Evolutionary conservation across 2,113 vertebrate genomes (phyloP).

Genomic region (Hylia prasina): DNA sequence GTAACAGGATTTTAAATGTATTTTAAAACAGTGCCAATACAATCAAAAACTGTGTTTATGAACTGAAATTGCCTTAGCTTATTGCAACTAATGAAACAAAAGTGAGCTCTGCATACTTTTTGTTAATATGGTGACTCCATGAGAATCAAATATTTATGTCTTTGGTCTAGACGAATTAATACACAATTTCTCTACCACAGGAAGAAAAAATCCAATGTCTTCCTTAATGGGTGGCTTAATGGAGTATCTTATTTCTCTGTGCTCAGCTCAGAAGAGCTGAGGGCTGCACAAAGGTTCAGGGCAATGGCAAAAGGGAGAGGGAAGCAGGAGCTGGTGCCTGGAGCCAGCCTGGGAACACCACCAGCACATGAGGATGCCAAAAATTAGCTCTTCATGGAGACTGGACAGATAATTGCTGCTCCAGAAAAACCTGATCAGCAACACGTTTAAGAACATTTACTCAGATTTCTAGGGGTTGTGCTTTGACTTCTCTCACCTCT

Average conservation of each 20-base stretch:
- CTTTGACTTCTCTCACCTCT: not conserved
- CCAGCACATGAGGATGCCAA: not conserved
- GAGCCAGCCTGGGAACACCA: not conserved
- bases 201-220: not conserved
- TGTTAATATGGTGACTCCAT: not conserved
- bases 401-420: not conserved
- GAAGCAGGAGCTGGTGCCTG: not conserved
- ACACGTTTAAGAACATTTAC: not conserved
- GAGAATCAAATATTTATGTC: slow-evolving; percentile 46
- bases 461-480: not conserved
- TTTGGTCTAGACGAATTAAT: slow-evolving; percentile 1
- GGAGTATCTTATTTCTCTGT: not conserved
- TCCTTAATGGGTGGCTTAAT: not conserved
- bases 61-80: not conserved
- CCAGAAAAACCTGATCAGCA: not conserved
- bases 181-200: not conserved
- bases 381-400: not conserved
- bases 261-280: not conserved
- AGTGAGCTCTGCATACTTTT: not conserved
- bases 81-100: not conserved
- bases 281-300: not conserved
- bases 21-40: not conserved
- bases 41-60: not conserved
- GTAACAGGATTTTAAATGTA: slow-evolving; percentile 36
- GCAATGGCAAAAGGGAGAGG: not conserved